A percentile compares a stretch with the other conserved stretches of the same genome.
Conservation (phyloP, 1,140 invertebrate species). For the Chrysomallon squamiferum region DNA sequence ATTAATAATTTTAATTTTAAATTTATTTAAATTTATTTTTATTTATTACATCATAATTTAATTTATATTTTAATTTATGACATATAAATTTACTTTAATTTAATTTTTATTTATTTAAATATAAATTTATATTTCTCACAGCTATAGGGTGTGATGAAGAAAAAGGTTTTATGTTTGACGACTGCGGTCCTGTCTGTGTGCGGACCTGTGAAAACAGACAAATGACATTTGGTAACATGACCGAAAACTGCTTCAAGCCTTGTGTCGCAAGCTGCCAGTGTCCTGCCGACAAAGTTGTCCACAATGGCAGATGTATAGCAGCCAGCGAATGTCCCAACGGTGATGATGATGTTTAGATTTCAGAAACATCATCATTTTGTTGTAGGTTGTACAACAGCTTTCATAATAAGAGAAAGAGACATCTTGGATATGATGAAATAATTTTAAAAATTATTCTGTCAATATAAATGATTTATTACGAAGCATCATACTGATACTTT, state of each 20-base stretch:
- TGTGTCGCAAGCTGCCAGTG: constrained; percentile 64
- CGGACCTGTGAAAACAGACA: constrained; percentile 58
- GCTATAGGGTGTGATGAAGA: constrained; percentile 53
- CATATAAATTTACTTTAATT: not conserved
- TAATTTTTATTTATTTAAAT: not conserved
- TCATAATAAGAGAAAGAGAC: too few species aligned
- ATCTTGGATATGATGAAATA: too few species aligned
- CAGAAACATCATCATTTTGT: too few species aligned
- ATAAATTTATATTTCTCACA: constrained; percentile 24
- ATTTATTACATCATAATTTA: not conserved
- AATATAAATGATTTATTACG: too few species aligned
- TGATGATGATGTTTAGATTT: too few species aligned
- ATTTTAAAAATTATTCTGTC: too few species aligned
- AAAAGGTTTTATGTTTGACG: constrained; percentile 59
- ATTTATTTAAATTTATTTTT: too few species aligned
- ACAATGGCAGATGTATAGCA: constrained; percentile 56
- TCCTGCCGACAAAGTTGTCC: constrained; percentile 57
- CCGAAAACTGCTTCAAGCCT: constrained; percentile 55
- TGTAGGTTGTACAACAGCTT: too few species aligned
- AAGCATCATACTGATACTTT: too few species aligned
- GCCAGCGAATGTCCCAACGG: constrained; percentile 49
- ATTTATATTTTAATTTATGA: not conserved
- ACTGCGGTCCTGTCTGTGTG: constrained; percentile 61
- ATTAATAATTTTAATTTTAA: too few species aligned
- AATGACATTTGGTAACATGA: constrained; percentile 34